phyloP scores from a whole-genome alignment of 2,888 invertebrate genomes.

The Aspidiotus rigidus region DNA sequence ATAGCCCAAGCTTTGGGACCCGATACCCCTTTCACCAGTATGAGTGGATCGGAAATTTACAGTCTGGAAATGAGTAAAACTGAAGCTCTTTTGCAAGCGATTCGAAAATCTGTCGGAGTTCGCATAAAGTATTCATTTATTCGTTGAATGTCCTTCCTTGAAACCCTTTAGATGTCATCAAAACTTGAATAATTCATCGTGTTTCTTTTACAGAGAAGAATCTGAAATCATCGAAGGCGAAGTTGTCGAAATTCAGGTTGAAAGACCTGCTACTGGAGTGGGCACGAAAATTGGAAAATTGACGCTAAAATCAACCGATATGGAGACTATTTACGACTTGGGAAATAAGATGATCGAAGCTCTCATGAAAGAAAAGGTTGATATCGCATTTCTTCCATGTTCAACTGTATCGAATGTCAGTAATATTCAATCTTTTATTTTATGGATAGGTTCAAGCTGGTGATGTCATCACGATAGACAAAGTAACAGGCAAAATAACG shows the following conservation, averaged over 20 bases:
- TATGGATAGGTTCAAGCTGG: conserved; percentile 66
- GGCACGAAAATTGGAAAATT: conserved; percentile 84
- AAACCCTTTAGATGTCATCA: not conserved
- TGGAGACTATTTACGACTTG: conserved; percentile 98
- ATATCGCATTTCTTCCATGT: not conserved
- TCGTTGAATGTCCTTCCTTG: not conserved
- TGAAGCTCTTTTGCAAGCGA: conserved; percentile 91
- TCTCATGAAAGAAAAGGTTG: conserved; percentile 84
- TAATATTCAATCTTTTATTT: not conserved
- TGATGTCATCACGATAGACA: conserved; percentile 96
- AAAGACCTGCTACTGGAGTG: conserved; percentile 82
- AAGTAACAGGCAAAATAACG: conserved; percentile 90
- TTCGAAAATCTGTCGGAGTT: conserved; percentile 94
- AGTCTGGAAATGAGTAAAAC: conserved; percentile 99
- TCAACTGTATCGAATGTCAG: not conserved
- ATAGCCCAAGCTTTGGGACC: conserved; percentile 83
- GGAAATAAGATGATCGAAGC: conserved; percentile 98
- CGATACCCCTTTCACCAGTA: conserved; percentile 96
- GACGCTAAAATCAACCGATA: conserved; percentile 96
- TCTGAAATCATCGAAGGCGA: conserved; percentile 98
- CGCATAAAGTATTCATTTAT: conserved; percentile 65
- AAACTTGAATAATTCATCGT: not conserved
- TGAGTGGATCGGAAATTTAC: conserved; percentile 97
- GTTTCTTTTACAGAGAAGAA: conserved; percentile 62
- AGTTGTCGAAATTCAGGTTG: conserved; percentile 94